Percentiles rank a stretch among this genome's conserved stretches.
Evolutionary conservation across 2,888 invertebrate species (phyloP).

Genomic region (Marronus borbonicus): DNA sequence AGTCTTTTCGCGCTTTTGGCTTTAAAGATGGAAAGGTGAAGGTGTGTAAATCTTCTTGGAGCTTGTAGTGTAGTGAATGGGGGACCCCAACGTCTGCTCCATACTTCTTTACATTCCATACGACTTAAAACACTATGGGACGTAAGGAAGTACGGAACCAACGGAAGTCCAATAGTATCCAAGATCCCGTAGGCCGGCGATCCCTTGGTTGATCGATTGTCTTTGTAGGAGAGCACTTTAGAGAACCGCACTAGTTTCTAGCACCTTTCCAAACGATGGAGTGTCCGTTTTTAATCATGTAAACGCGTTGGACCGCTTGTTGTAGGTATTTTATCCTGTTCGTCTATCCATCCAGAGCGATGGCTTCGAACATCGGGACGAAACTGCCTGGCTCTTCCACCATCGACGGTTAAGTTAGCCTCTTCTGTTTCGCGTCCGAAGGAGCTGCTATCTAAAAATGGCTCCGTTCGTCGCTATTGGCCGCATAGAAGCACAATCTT

Average conservation of each 20-base stretch:
- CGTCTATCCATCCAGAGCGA: background rate
- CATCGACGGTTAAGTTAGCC: no score
- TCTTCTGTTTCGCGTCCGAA: slow-evolving; percentile 59
- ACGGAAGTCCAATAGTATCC: slow-evolving; percentile 57
- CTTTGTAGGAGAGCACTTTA: no score
- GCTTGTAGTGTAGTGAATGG: background rate
- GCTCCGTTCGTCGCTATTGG: slow-evolving; percentile 69
- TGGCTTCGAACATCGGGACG: slow-evolving; percentile 26
- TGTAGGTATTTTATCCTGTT: background rate
- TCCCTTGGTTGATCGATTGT: no score
- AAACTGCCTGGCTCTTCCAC: slow-evolving; percentile 24
- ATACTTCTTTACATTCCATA: slow-evolving; percentile 99
- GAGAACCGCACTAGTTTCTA: background rate
- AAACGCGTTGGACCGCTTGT: background rate
- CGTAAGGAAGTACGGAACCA: slow-evolving; percentile 96
- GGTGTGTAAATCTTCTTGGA: slow-evolving; percentile 1
- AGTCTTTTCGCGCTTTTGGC: no score
- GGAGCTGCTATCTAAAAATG: slow-evolving; percentile 70
- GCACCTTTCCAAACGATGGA: no score
- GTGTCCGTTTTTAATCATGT: no score
- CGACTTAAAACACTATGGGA: slow-evolving; percentile 88
- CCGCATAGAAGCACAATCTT: slow-evolving; percentile 60
- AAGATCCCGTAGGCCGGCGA: no score
- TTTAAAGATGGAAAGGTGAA: no score
- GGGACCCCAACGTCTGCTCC: slow-evolving; percentile 75